Evolutionary conservation across 2,888 invertebrate species (phyloP), one percentile per base, ranked within the genome.

Genomic region (Onthophagus sagittarius): DNA sequence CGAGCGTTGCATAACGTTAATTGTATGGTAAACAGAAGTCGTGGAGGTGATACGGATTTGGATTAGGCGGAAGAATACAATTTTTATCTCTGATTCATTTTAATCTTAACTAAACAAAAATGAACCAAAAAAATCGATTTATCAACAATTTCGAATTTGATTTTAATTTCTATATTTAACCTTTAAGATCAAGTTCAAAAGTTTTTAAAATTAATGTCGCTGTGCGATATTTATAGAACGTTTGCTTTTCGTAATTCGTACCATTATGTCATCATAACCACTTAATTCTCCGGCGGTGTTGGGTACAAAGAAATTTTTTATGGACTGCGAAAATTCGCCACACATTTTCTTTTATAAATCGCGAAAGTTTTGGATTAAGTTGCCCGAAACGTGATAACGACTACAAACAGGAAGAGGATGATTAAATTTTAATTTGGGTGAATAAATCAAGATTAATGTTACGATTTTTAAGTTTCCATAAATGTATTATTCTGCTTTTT

Each of bases 1-100:
- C 39, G 39, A 53, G 39, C 39, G 31, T 67, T 67, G 67, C 67
- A 32, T 67, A 67, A 67, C 32, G 31, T n/a, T 67, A 67, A 67
- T 67, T 67, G 67, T 67, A 67, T 67, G 67, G 31, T 67, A 67
- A 67, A 67, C 67, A 67, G 67, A 23, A 67, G 32, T 23, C 15
- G 67, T 32, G 67, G 23, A 23, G 23, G n/a, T 31, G 39, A 53
- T 53, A 53, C 39, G 39, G 11, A 53, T 53, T 53, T 11, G 39
- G 39, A 53, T 53, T 53, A 53, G 11, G 9, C 39, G 39, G 39
- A 53, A 53, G 39, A 53, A 53, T 7, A 53, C 2, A 53, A 9
- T 53, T 23, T 23, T 23, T 23, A 23, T 23, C 23, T 23, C 6
- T 11, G 39, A 53, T 11, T 53, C 6, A 1, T 53, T 53, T 53